Base-by-base conservation (phyloP, 2,113 vertebrate species). In the Gallinago paraguaiae region DNA sequence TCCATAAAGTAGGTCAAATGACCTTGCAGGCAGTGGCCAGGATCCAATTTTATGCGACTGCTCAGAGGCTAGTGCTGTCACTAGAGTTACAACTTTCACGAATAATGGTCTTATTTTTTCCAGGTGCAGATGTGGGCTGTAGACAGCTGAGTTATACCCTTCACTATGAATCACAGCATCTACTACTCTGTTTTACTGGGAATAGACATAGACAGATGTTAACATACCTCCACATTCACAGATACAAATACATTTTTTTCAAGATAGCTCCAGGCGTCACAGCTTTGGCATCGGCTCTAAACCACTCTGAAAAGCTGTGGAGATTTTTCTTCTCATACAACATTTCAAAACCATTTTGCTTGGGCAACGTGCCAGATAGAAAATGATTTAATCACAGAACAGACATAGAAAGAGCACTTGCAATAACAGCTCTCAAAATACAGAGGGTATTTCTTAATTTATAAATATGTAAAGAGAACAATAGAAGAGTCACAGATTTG, bases 371-470 rank as follows among this genome's bases (percentile, higher is more conserved):
- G 82, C 65, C 90, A 93, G 65, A 59, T 39, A 93, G 60, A 81
- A 92, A 94, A 82, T 65, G 0, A 81, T 91, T 96, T 96, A 84
- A 92, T 90, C 83, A 89, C 69, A 81, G 51, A 92, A 71, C 33
- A 85, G 59, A 53, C 75, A 61, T 28, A 86, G 79, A 83, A 94
- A 88, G 57, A 80, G 45, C 87, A 74, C 82, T 96, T 93, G 53
- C 24, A 88, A 39, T 63, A 91, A 92, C 24, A 86, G 54, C n/a
- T 43, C 60, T 88, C 53, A 48, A 84, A 82, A 90, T 53, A 51
- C 4, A 56, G 82, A 86, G 35, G 33, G 9, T 72, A 61, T 67
- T 94, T 90, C 76, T 86, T 88, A 53, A 90, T 82, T 31, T 83
- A 56, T 79, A 91, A 91, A 84, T 71, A 84, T 56, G 80, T 78